Percentiles rank a stretch among this genome's conserved stretches.
Conservation (phyloP, 1,140 invertebrate genomes). For the Cyphomyrmex costatus region DNA sequence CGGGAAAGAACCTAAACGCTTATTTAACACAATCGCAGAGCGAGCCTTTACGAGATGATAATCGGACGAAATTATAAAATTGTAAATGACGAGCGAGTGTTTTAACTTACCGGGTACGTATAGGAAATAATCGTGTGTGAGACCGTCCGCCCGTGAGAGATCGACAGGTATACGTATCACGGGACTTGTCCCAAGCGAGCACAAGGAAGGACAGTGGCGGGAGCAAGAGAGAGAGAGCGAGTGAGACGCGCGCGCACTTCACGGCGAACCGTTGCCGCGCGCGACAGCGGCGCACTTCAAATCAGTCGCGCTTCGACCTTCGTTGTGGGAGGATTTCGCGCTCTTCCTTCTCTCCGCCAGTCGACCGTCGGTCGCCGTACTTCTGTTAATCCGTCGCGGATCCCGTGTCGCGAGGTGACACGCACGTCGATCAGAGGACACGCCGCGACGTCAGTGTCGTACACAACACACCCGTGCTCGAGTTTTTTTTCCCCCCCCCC, state of each 20-base stretch:
- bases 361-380: too few relatives aligned
- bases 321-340: constrained; percentile 38
- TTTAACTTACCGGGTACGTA: constrained; percentile 43
- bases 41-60: constrained; percentile 10
- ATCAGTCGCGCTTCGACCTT: constrained; percentile 75
- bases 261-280: constrained; percentile 3
- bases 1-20: neutral
- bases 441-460: constrained; percentile 14
- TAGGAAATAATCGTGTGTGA: constrained; percentile 51
- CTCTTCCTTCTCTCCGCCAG: neutral
- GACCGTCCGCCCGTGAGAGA: constrained; percentile 39
- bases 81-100: constrained; percentile 12
- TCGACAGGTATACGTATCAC: constrained; percentile 45
- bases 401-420: constrained; percentile 9
- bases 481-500: neutral
- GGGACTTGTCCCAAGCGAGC: constrained; percentile 18
- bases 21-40: neutral
- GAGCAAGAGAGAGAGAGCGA: neutral
- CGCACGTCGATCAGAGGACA: neutral
- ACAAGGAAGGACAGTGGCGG: neutral
- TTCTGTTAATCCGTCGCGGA: neutral
- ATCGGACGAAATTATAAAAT: constrained; percentile 54
- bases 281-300: constrained; percentile 29
- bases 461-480: neutral
- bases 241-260: constrained; percentile 24